phyloP scores from a whole-genome alignment of 1,140 invertebrate genomes.

The Hyphantria cunea region DNA sequence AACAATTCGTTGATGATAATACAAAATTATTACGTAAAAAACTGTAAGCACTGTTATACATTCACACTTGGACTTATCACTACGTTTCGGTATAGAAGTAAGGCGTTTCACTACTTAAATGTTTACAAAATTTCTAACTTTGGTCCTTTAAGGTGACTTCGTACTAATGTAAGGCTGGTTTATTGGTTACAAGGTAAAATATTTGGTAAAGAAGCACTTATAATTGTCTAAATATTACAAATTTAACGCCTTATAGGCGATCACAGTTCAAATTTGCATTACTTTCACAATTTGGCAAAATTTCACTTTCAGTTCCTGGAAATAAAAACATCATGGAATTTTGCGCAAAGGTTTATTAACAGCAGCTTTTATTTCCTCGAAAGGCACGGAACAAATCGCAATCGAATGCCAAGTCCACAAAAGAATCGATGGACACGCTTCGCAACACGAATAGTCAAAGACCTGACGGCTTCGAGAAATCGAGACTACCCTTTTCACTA shows the following conservation, averaged over 20 bases:
- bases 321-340: constrained; percentile 30
- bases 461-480: background rate
- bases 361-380: constrained; percentile 23
- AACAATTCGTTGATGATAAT: constrained; percentile 14
- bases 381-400: constrained; percentile 2
- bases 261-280: constrained; percentile 60
- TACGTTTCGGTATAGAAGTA: constrained; percentile 62
- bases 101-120: constrained; percentile 67
- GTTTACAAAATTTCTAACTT: constrained; percentile 66
- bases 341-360: constrained; percentile 25
- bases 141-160: constrained; percentile 74
- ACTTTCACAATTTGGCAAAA: constrained; percentile 45
- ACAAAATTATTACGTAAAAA: constrained; percentile 33
- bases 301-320: constrained; percentile 37
- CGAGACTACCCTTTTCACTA: constrained; percentile 30
- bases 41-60: constrained; percentile 16
- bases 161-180: constrained; percentile 61
- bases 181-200: constrained; percentile 56
- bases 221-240: constrained; percentile 46
- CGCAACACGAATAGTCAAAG: background rate
- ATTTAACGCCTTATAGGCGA: constrained; percentile 73
- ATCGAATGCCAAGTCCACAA: constrained; percentile 10
- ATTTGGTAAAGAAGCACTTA: constrained; percentile 71
- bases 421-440: constrained; percentile 20
- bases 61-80: constrained; percentile 40